Evolutionary conservation across 2,113 vertebrate genomes (phyloP), one percentile per base, ranked within the genome.

Genomic region (Anas platyrhynchos): DNA sequence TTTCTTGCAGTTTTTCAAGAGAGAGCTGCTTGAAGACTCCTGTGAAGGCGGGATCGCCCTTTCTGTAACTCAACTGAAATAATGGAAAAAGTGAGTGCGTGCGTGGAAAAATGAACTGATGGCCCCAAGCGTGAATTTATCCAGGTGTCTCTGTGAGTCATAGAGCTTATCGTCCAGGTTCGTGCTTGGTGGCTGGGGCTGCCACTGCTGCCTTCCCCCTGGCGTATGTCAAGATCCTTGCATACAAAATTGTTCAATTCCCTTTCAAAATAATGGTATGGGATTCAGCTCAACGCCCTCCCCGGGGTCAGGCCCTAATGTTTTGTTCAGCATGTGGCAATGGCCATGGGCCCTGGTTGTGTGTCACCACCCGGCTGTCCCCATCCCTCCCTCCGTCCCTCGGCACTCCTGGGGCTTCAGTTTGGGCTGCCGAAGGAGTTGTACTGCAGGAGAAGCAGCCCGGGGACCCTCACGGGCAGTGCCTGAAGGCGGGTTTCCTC

Each of bases 401-500:
- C 7, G 11, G 26, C 36, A 41, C 16, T 63, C 36, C 38, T 12
- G 23, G 8, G 62, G 62, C 38, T 65, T 17, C 62, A 41, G 38
- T 11, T 65, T 5, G 62, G 38, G 62, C 62, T 41, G 38, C 36
- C 13, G 11, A 41, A 41, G 38, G 62, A 65, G 16, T 26, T 34
- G 31, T 16, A 5, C 15, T 16, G n/a, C 46, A 65, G 52, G 38
- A 88, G 41, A 16, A 81, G 7, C 15, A 23, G 46, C 92, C 46
- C 1, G 1, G 0, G 48, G 94, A 61, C 65, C 43, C 72, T 72
- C 75, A 17, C 29, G 9, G 55, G 1, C 0, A 29, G 27, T 4
- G 25, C 54, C 50, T 22, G 62, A 26, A 66, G 25, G 85, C 93
- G 46, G 50, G 77, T 63, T 96, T 96, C 82, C 86, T 75, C 63